These are phyloP conservation scores for Coptodon bakossiorum DNA, from an alignment of 2,113 vertebrate species.

Conservation along the genomic window DNA sequence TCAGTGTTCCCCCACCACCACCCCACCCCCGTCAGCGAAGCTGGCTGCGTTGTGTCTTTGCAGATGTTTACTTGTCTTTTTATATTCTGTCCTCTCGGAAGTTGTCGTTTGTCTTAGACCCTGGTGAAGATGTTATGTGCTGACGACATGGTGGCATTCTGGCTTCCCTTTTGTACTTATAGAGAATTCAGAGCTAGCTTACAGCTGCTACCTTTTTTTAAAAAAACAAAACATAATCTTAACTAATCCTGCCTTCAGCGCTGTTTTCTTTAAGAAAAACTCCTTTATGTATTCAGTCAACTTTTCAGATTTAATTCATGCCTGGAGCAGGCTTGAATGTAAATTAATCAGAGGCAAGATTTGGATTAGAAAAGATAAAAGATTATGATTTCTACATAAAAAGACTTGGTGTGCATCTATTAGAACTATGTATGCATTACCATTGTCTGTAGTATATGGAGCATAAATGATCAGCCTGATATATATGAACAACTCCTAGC, in stretches of 20 bases:
- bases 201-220: neutral
- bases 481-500: constrained; percentile 19
- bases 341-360: constrained; percentile 5
- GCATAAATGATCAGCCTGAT: neutral
- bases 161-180: neutral
- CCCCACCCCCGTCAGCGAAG: neutral
- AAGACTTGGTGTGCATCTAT: neutral
- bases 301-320: neutral
- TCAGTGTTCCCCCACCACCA: neutral
- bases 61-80: constrained; percentile 48
- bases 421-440: constrained; percentile 3
- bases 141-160: neutral
- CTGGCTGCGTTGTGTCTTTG: constrained; percentile 30
- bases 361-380: neutral
- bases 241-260: neutral
- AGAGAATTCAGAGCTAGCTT: neutral
- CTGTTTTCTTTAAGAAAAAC: neutral
- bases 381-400: neutral
- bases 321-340: constrained; percentile 47
- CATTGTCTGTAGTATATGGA: constrained; percentile 3
- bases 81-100: constrained; percentile 26
- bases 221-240: neutral
- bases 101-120: constrained; percentile 28
- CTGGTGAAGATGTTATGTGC: constrained; percentile 32
- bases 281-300: neutral